Conservation (phyloP, 2,113 vertebrate species). For the Odocoileus hemionus region DNA sequence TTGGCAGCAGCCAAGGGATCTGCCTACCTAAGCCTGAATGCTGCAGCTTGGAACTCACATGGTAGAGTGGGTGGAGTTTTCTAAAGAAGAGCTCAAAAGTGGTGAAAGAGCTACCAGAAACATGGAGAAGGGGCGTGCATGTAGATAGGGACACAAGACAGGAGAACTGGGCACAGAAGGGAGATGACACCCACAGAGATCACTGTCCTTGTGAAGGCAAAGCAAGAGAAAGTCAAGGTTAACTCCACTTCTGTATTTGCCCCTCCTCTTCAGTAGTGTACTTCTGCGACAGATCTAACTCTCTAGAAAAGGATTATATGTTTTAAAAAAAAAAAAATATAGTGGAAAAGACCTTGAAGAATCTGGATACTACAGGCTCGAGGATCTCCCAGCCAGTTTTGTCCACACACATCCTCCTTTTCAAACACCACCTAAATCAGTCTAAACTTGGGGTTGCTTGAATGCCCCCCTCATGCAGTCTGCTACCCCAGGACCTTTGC, state of each 20-base stretch:
- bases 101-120: not conserved
- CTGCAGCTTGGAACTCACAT: not conserved
- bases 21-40: not conserved
- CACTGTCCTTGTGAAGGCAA: not conserved
- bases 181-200: too few relatives aligned
- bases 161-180: not conserved
- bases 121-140: rapidly evolving
- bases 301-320: not conserved
- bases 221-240: not conserved
- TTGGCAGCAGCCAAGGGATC: not conserved
- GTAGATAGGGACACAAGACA: not conserved
- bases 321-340: not conserved
- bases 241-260: not conserved
- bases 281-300: not conserved
- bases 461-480: not conserved
- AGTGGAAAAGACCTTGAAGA: not conserved
- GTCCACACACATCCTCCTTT: not conserved
- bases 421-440: not conserved
- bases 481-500: not conserved
- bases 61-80: not conserved
- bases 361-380: not conserved
- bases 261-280: not conserved
- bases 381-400: not conserved
- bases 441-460: not conserved
- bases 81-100: not conserved